Conservation (phyloP, 2,888 invertebrate species). For the Parnassius glacialis region DNA sequence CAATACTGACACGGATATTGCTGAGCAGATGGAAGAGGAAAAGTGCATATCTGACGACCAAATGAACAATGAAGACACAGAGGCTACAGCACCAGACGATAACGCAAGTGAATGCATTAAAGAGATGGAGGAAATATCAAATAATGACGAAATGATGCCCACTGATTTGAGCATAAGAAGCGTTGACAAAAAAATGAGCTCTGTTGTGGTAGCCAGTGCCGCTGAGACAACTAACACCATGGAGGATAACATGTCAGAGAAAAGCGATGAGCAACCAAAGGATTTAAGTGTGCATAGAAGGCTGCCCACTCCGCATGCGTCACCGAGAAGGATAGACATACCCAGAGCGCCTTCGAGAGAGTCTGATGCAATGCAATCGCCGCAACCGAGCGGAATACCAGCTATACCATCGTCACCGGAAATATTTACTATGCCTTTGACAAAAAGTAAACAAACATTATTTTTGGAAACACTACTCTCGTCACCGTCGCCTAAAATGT, state of each 20-base stretch:
- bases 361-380: constrained; percentile 87
- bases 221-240: constrained; percentile 49
- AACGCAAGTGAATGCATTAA: constrained; percentile 28
- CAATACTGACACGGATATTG: constrained; percentile 21
- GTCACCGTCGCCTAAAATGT: constrained; percentile 80
- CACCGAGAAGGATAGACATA: constrained; percentile 69
- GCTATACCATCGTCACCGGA: constrained; percentile 86
- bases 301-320: constrained; percentile 65
- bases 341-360: constrained; percentile 84
- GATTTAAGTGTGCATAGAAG: constrained; percentile 82
- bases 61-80: constrained; percentile 27
- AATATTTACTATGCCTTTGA: constrained; percentile 76
- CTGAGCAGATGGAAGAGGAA: constrained; percentile 16
- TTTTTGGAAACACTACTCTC: constrained; percentile 84
- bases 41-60: constrained; percentile 30
- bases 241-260: constrained; percentile 63
- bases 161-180: constrained; percentile 80
- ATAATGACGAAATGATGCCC: constrained; percentile 70
- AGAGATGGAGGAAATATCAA: constrained; percentile 33
- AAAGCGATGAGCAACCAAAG: constrained; percentile 80
- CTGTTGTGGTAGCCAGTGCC: constrained; percentile 39
- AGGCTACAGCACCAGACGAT: constrained; percentile 24
- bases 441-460: constrained; percentile 75
- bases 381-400: constrained; percentile 86
- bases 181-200: constrained; percentile 50